phyloP scores from a whole-genome alignment of 2,113 vertebrate genomes.

The Turnix velox region DNA sequence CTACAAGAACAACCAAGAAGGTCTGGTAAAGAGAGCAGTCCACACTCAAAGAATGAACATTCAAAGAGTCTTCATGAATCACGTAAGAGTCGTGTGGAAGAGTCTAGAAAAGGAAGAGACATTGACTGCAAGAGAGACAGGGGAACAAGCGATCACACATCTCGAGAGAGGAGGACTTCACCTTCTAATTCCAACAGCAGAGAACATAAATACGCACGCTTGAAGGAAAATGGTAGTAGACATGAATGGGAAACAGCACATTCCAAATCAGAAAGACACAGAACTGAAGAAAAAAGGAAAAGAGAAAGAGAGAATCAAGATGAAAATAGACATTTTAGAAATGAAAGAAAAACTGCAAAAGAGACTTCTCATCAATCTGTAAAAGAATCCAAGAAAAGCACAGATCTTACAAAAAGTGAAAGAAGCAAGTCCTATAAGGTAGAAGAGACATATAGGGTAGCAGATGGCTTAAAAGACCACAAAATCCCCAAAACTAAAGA shows the following conservation, averaged over 20 bases:
- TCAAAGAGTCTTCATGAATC: slow-evolving; percentile 55
- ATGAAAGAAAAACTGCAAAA: slow-evolving; percentile 53
- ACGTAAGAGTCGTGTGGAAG: slow-evolving; percentile 58
- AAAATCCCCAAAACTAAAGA: slow-evolving; percentile 29
- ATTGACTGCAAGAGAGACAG: slow-evolving; percentile 63
- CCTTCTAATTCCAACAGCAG: slow-evolving; percentile 53
- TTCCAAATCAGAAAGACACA: slow-evolving; percentile 68
- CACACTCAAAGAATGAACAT: slow-evolving; percentile 58
- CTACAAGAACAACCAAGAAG: slow-evolving; percentile 63
- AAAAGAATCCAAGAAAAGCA: slow-evolving; percentile 56
- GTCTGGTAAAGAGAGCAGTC: slow-evolving; percentile 56
- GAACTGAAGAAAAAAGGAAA: slow-evolving; percentile 77
- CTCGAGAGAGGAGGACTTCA: slow-evolving; percentile 58
- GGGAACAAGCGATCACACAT: slow-evolving; percentile 41
- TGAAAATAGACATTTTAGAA: slow-evolving; percentile 61
- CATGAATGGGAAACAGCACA: slow-evolving; percentile 57
- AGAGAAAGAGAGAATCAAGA: slow-evolving; percentile 68
- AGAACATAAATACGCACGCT: slow-evolving; percentile 42
- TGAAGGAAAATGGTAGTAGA: slow-evolving; percentile 30
- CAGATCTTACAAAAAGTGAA: slow-evolving; percentile 30
- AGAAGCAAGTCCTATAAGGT: background rate
- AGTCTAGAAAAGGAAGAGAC: slow-evolving; percentile 60
- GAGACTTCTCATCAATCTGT: slow-evolving; percentile 32
- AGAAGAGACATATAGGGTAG: background rate
- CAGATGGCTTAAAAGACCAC: background rate